Base-by-base conservation (phyloP, 2,113 vertebrate species). In the Apaloderma vittatum region DNA sequence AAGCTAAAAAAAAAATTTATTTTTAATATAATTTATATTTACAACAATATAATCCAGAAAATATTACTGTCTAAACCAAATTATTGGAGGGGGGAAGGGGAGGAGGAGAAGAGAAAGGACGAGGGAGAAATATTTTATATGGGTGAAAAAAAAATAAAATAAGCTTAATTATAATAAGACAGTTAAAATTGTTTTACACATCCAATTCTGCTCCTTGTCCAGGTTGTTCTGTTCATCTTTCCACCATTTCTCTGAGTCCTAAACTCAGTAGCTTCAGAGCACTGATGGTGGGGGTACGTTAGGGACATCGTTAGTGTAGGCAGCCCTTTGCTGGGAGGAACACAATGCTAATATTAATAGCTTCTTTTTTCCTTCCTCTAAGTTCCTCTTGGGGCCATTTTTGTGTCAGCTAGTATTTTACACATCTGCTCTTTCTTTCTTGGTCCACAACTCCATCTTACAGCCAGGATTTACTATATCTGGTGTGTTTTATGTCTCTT, bases 251-350 rank as follows among this genome's bases (percentile, higher is more conserved):
- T 72, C 26, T n/a, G 26, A 23, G 10, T 67, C 22, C 37, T 81
- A 59, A 36, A 5, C 11, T 58, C 14, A 32, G 22, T 52, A 12
- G 15, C 27, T 46, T 58, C 30, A 36, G 30, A 52, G 8, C 11
- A 51, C 26, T 32, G 21, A 15, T 52, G 24, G 16, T 29, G 48
- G 19, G 15, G 15, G 9, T 32, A 46, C 20, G 11, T 82, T 54
- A 68, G 1, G 2, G 26, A 6, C 22, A 32, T 36, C 1, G 0
- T 11, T 23, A 49, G 5, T 7, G 13, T 74, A 40, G 37, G 7
- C 26, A 45, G 27, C n/a, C 32, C 8, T 74, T 52, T 1, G 0
- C 5, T 26, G n/a, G 21, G 18, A 74, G 12, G 68, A 67, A 23
- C 37, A 22, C 12, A 14, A 36, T 45, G 8, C 7, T 80, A 51